Evolutionary conservation across 2,113 vertebrate genomes (phyloP).

Genomic region (Lynx canadensis): DNA sequence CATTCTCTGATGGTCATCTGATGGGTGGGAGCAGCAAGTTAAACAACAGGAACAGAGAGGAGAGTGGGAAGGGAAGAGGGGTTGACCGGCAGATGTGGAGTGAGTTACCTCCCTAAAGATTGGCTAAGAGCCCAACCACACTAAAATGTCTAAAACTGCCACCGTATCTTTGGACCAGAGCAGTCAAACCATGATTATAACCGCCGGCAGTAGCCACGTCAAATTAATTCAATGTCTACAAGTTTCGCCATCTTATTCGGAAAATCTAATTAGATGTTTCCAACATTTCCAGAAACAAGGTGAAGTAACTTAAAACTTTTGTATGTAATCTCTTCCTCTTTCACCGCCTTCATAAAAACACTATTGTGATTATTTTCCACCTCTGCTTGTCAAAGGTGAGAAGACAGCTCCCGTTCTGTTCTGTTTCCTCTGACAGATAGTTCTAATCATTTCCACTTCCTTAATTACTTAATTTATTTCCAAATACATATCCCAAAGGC

Average conservation of each 20-base stretch:
- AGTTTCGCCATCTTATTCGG: not conserved
- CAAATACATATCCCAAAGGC: not conserved
- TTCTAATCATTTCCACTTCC: slow-evolving; percentile 68
- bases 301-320: not conserved
- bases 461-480: slow-evolving; percentile 50
- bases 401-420: not conserved
- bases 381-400: not conserved
- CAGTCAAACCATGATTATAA: not conserved
- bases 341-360: not conserved
- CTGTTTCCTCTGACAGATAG: slow-evolving; percentile 63
- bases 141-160: not conserved
- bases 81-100: not conserved
- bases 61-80: slow-evolving; percentile 32
- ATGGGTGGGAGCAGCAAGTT: not conserved
- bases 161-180: not conserved
- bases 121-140: slow-evolving; percentile 1
- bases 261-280: not conserved
- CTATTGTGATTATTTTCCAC: slow-evolving; percentile 53
- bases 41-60: slow-evolving; percentile 35
- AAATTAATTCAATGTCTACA: not conserved
- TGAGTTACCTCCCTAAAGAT: not conserved
- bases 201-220: not conserved
- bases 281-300: not conserved
- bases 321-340: not conserved
- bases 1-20: not conserved